Percentiles rank a stretch among this genome's conserved stretches.
These are phyloP conservation scores for Didymodactylos carnosus DNA, from an alignment of 2,888 invertebrate genomes.

Conservation along the genomic window DNA sequence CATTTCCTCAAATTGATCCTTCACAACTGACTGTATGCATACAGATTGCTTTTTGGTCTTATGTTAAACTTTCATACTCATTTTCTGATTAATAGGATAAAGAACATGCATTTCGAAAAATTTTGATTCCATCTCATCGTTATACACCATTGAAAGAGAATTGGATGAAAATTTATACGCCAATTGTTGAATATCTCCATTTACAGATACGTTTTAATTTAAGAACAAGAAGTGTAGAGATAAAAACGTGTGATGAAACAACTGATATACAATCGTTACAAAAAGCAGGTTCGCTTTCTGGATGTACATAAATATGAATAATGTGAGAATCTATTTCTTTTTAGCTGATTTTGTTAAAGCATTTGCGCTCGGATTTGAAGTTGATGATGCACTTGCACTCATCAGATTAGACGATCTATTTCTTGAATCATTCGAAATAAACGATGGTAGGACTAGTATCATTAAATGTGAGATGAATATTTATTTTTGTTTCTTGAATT, in stretches of 20 bases:
- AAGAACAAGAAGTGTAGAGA: constrained; percentile 69
- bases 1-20: not conserved
- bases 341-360: constrained; percentile 94
- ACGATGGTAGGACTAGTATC: constrained; percentile 43
- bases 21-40: not conserved
- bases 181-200: constrained; percentile 78
- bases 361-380: constrained; percentile 82
- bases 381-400: constrained; percentile 66
- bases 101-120: constrained; percentile 5
- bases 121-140: constrained; percentile 68
- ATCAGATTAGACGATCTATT: constrained; percentile 85
- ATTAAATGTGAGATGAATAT: not conserved
- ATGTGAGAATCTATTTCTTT: not conserved
- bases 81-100: not conserved
- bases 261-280: constrained; percentile 71
- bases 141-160: constrained; percentile 80
- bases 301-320: too few species aligned
- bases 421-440: constrained; percentile 84
- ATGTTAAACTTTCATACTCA: not conserved
- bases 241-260: constrained; percentile 49
- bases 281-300: constrained; percentile 53
- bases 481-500: constrained; percentile 11
- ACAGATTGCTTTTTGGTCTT: not conserved
- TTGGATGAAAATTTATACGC: constrained; percentile 89
- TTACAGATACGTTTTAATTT: constrained; percentile 82